Evolutionary conservation across 2,797 vertebrate species (phyloP).

Genomic region (Melopsittacus undulatus): DNA sequence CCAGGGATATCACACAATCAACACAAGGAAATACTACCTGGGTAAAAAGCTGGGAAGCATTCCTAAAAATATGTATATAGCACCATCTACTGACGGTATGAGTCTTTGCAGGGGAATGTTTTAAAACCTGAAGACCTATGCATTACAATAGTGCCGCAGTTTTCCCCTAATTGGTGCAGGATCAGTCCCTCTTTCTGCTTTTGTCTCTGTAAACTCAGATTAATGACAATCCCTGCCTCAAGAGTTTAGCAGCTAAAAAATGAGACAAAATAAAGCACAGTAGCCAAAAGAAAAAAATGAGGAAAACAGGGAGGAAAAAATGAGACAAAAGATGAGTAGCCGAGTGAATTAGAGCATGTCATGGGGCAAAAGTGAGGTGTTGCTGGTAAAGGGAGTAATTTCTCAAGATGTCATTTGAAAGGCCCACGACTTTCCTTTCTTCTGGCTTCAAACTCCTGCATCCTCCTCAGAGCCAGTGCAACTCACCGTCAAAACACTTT

Average conservation of each 20-base stretch:
- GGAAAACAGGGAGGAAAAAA: not conserved
- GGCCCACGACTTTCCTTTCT: not conserved
- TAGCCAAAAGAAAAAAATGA: not conserved
- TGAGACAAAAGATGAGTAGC: not conserved
- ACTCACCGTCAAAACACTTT: not conserved
- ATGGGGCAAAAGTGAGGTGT: not conserved
- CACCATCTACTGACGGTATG: conserved; percentile 48
- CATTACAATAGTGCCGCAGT: no score
- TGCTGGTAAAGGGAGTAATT: not conserved
- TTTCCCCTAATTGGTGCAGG: not conserved
- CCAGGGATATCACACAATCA: not conserved
- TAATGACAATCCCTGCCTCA: not conserved
- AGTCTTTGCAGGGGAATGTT: not conserved
- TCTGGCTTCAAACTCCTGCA: not conserved
- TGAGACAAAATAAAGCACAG: not conserved
- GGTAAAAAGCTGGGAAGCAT: not conserved
- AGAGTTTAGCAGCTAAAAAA: not conserved
- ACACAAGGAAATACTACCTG: not conserved
- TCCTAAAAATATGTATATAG: not conserved
- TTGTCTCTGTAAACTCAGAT: not conserved
- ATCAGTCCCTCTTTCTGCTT: not conserved
- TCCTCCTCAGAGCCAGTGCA: not conserved
- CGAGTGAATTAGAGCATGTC: not conserved
- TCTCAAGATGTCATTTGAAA: not conserved
- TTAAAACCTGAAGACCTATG: not conserved